Percentiles rank a stretch among this genome's conserved stretches.
These are phyloP conservation scores for Oryzias woworae DNA, from an alignment of 2,113 vertebrate species.

Conservation along the genomic window DNA sequence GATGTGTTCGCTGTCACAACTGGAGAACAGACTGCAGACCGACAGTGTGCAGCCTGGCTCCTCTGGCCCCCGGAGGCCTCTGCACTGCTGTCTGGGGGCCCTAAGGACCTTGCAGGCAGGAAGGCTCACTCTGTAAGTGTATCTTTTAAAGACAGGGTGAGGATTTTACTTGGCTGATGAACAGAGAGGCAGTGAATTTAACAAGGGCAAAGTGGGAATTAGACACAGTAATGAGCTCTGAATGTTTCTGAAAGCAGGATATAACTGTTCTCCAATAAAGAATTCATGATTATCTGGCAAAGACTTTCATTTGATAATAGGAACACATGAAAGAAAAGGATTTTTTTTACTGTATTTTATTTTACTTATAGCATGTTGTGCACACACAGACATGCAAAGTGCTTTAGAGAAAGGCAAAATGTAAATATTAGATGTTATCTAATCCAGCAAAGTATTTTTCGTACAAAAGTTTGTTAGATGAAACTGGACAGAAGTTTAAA, in stretches of 20 bases:
- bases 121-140: constrained; percentile 68
- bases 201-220: constrained; percentile 60
- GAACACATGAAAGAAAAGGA: no score
- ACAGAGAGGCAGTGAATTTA: constrained; percentile 32
- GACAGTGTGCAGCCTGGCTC: constrained; percentile 75
- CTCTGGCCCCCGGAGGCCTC: constrained; percentile 67
- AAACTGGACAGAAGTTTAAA: neutral
- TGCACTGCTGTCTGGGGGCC: constrained; percentile 47
- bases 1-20: constrained; percentile 78
- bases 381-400: no score
- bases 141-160: constrained; percentile 73
- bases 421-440: no score
- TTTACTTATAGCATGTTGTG: no score
- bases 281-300: no score
- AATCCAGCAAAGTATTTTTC: no score
- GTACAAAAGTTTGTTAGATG: no score
- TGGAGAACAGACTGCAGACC: constrained; percentile 80
- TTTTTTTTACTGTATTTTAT: no score
- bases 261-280: neutral
- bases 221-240: constrained; percentile 33
- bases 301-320: no score
- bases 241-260: constrained; percentile 10
- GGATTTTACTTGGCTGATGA: constrained; percentile 51
- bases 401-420: no score
- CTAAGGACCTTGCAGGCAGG: constrained; percentile 56